Evolutionary conservation across 2,113 vertebrate genomes (phyloP).

Genomic region (Hylia prasina): DNA sequence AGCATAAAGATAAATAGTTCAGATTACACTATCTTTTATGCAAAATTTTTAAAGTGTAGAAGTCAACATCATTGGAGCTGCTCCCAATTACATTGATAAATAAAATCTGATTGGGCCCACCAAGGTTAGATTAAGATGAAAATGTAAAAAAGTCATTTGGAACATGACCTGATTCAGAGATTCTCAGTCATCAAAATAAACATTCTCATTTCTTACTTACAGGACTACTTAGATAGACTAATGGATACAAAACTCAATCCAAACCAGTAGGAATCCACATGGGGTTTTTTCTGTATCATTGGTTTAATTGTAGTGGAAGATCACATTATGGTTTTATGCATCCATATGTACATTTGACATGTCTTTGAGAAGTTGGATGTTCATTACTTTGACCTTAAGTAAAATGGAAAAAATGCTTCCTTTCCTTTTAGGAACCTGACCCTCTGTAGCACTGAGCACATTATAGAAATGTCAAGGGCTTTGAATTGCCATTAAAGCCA

Average conservation of each 20-base stretch:
- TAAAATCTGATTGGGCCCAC: neutral
- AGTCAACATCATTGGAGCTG: neutral
- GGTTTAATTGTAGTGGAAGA: neutral
- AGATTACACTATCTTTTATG: neutral
- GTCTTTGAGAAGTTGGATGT: neutral
- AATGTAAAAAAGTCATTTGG: neutral
- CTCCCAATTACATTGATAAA: neutral
- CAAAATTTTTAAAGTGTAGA: neutral
- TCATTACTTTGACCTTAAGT: conserved; percentile 28
- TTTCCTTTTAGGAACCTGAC: neutral
- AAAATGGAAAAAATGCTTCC: neutral
- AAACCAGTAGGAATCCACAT: neutral
- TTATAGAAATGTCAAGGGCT: conserved; percentile 45
- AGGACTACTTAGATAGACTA: neutral
- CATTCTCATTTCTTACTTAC: neutral
- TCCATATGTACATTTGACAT: neutral
- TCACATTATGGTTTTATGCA: neutral
- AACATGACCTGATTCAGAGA: neutral
- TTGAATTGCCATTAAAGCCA: conserved; percentile 20
- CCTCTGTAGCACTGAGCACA: neutral
- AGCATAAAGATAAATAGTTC: neutral
- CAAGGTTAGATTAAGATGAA: neutral
- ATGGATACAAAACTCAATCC: neutral
- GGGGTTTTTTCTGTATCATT: neutral
- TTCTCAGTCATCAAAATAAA: neutral